phyloP scores from a whole-genome alignment of 1,140 invertebrate genomes.

The Monochamus saltuarius region DNA sequence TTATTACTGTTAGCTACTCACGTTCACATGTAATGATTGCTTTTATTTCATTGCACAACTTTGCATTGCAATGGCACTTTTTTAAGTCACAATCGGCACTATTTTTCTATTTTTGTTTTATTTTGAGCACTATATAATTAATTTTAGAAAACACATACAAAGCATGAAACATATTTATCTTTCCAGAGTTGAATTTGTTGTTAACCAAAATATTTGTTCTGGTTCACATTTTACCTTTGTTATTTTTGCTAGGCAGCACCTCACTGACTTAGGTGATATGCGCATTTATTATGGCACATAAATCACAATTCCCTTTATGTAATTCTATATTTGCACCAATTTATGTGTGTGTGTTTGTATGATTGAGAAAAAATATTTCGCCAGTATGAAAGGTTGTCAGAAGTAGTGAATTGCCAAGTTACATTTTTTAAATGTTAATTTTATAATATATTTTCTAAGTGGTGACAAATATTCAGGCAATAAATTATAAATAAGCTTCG shows the following conservation, averaged over 20 bases:
- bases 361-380: slow-evolving; percentile 14
- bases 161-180: slow-evolving; percentile 22
- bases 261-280: slow-evolving; percentile 52
- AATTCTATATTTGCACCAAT: slow-evolving; percentile 51
- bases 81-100: slow-evolving; percentile 60
- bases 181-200: slow-evolving; percentile 7
- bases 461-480: too few species aligned
- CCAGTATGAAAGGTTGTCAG: too few species aligned
- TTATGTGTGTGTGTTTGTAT: slow-evolving; percentile 48
- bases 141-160: slow-evolving; percentile 43
- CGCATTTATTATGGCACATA: slow-evolving; percentile 52
- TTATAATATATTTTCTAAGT: too few species aligned
- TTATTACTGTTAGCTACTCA: slow-evolving; percentile 60
- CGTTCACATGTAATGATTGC: slow-evolving; percentile 69
- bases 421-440: too few species aligned
- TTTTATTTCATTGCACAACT: slow-evolving; percentile 65
- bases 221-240: slow-evolving; percentile 19
- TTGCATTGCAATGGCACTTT: slow-evolving; percentile 62
- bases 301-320: slow-evolving; percentile 48
- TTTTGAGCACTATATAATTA: slow-evolving; percentile 60
- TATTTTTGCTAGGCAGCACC: slow-evolving; percentile 49
- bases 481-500: too few species aligned
- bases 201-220: slow-evolving; percentile 17
- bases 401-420: too few species aligned
- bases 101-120: slow-evolving; percentile 56